A percentile compares a stretch with the other conserved stretches of the same genome.
phyloP scores from a whole-genome alignment of 92 coral and sea anemone species.

The Phenganax stokvisi region DNA sequence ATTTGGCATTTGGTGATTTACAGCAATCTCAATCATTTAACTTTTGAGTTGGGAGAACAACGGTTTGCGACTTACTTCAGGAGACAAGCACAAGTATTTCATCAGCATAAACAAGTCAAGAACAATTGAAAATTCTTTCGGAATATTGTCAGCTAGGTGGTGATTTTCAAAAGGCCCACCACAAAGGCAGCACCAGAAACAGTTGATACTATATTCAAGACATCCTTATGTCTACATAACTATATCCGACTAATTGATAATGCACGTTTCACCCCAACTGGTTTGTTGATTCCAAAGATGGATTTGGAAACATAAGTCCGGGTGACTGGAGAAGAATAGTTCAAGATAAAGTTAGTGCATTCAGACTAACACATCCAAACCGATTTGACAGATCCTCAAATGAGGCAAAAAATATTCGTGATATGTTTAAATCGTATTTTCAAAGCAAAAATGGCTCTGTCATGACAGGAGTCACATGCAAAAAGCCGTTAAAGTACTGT shows the following conservation, averaged over 20 bases:
- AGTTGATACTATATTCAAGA: conserved; percentile 15
- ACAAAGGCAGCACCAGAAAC: conserved; percentile 19
- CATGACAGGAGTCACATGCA: too few species aligned
- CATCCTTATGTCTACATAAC: conserved; percentile 16
- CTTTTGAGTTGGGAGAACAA: conserved; percentile 33
- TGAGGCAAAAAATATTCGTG: not conserved
- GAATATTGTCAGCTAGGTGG: too few species aligned
- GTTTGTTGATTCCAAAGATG: conserved; percentile 41
- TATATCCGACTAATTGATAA: conserved; percentile 24
- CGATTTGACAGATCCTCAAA: not conserved
- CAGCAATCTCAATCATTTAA: conserved; percentile 30
- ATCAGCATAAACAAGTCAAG: not conserved
- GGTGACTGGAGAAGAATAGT: conserved; percentile 32
- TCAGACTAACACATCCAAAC: not conserved
- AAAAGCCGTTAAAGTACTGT: too few species aligned
- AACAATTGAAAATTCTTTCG: too few species aligned
- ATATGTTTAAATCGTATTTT: not conserved
- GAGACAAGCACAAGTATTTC: conserved; percentile 17
- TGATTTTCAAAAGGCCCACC: not conserved
- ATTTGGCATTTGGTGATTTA: conserved; percentile 17
- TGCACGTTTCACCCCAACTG: conserved; percentile 27
- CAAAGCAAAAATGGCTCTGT: not conserved
- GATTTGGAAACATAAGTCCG: conserved; percentile 18
- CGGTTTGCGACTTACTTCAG: conserved; percentile 13
- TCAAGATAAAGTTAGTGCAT: not conserved